A percentile compares a stretch with the other conserved stretches of the same genome.
These are phyloP conservation scores for Macropodus opercularis DNA, from an alignment of 2,797 vertebrate species.

Conservation along the genomic window DNA sequence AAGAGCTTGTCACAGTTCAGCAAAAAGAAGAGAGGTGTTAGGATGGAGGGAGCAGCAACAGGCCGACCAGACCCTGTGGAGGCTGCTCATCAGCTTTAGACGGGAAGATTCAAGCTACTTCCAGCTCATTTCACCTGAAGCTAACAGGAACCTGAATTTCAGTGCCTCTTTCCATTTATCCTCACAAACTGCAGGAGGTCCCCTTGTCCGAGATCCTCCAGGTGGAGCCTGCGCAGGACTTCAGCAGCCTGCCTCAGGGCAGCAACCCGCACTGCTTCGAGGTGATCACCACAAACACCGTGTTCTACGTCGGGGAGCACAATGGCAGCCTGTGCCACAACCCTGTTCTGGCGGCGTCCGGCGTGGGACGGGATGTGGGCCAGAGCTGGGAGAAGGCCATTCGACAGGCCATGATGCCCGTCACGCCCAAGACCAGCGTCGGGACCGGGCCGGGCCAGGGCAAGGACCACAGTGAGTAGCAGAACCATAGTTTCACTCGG, in stretches of 20 bases:
- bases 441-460: slow-evolving; percentile 84
- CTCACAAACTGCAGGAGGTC: slow-evolving; percentile 83
- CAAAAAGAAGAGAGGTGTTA: slow-evolving; percentile 9
- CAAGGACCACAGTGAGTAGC: slow-evolving; percentile 91
- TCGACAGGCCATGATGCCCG: slow-evolving; percentile 94
- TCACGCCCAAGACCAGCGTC: slow-evolving; percentile 90
- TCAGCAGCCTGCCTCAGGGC: slow-evolving; percentile 82
- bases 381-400: slow-evolving; percentile 94
- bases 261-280: slow-evolving; percentile 93
- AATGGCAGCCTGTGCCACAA: slow-evolving; percentile 76
- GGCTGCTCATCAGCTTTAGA: neutral
- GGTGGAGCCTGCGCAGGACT: slow-evolving; percentile 86
- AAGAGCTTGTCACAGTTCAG: slow-evolving; percentile 24
- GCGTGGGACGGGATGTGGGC: slow-evolving; percentile 88
- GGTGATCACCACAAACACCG: slow-evolving; percentile 90
- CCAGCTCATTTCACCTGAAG: too few species aligned
- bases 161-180: neutral
- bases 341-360: slow-evolving; percentile 84
- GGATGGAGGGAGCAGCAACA: neutral
- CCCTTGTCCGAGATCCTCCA: slow-evolving; percentile 95
- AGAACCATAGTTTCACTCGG: too few species aligned
- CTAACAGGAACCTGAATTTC: neutral
- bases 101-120: too few species aligned
- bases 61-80: neutral
- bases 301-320: slow-evolving; percentile 93